Evolutionary conservation across 2,113 vertebrate genomes (phyloP).

Genomic region (Campylorhamphus procurvoides): DNA sequence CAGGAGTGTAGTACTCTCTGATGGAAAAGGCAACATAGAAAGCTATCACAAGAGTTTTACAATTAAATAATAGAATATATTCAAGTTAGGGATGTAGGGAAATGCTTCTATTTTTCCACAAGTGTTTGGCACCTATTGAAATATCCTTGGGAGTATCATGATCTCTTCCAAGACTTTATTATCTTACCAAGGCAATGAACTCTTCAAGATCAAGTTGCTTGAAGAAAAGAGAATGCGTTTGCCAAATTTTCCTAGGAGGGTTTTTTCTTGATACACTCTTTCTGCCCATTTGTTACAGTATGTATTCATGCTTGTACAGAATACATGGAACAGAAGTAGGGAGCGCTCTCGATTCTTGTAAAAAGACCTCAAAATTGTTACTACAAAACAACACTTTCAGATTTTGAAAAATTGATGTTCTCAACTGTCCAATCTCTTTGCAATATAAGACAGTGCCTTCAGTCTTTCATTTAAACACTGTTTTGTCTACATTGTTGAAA

Average conservation of each 20-base stretch:
- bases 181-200: neutral
- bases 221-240: neutral
- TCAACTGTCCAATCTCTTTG: neutral
- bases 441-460: neutral
- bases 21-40: neutral
- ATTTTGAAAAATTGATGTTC: neutral
- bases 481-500: neutral
- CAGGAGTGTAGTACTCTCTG: neutral
- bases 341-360: neutral
- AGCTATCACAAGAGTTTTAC: neutral
- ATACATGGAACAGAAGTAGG: neutral
- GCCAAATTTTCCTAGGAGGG: neutral
- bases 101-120: neutral
- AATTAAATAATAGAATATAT: neutral
- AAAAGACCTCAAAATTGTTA: neutral
- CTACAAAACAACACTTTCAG: neutral
- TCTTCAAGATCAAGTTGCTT: neutral
- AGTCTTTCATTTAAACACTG: neutral
- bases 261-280: neutral
- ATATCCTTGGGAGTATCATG: neutral
- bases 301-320: neutral
- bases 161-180: neutral
- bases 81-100: neutral
- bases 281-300: neutral
- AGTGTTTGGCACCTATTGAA: neutral